Percentiles rank a stretch among this genome's conserved stretches.
Evolutionary conservation across 2,888 invertebrate genomes (phyloP).

Genomic region (Magallana nippona): DNA sequence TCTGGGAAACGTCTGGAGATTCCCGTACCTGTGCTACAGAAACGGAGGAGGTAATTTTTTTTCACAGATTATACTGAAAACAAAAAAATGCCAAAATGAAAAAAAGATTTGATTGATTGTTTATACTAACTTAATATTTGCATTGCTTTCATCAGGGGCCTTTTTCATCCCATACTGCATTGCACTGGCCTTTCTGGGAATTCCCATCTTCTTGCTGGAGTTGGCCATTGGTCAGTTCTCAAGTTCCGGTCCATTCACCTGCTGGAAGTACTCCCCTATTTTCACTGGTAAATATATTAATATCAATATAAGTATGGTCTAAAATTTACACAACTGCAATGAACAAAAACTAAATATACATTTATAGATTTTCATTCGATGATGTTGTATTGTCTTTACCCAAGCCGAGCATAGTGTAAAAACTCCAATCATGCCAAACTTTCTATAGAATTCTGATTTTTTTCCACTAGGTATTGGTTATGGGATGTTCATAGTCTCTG

Average conservation of each 20-base stretch:
- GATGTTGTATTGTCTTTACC: too few species aligned
- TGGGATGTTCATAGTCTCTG: conserved; percentile 70
- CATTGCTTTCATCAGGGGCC: conserved; percentile 63
- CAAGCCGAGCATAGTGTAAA: background rate
- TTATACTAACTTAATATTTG: too few species aligned
- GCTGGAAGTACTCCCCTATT: conserved; percentile 78
- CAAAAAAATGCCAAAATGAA: too few species aligned
- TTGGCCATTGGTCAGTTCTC: conserved; percentile 79
- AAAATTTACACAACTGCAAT: too few species aligned
- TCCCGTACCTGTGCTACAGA: conserved; percentile 42
- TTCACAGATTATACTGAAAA: too few species aligned
- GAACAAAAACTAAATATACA: too few species aligned
- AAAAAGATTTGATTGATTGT: too few species aligned
- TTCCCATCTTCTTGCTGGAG: conserved; percentile 79
- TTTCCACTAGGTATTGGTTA: conserved; percentile 64
- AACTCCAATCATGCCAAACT: background rate
- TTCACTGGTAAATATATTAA: conserved; percentile 70
- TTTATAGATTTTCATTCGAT: too few species aligned
- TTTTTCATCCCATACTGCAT: conserved; percentile 79
- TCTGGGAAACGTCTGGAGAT: conserved; percentile 43
- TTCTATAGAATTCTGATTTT: too few species aligned
- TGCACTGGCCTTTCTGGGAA: conserved; percentile 77
- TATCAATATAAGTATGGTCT: too few species aligned
- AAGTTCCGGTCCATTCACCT: conserved; percentile 78
- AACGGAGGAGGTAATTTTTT: conserved; percentile 39